These are phyloP conservation scores for Elaeidobius kamerunicus DNA, from an alignment of 2,888 invertebrate species.

Conservation along the genomic window DNA sequence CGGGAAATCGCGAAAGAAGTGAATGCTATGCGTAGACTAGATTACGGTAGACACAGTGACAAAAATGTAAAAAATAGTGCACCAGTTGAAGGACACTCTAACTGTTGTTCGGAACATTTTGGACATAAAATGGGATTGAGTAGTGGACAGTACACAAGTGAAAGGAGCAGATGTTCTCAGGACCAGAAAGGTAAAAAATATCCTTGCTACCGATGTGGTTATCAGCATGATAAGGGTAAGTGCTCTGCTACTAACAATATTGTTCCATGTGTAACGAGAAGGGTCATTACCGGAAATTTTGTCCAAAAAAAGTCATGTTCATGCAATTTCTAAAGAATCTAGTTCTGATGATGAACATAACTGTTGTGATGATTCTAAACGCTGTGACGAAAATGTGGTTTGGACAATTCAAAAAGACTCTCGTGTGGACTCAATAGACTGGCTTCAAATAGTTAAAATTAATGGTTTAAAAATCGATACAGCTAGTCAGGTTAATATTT, in stretches of 20 bases:
- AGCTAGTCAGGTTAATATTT: constrained; percentile 8
- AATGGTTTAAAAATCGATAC: constrained; percentile 5
- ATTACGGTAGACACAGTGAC: neutral
- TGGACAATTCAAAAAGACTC: constrained; percentile 1
- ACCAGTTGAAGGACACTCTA: no score
- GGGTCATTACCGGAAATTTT: constrained; percentile 12
- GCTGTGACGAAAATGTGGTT: neutral
- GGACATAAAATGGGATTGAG: neutral
- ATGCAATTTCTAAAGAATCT: no score
- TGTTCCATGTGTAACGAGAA: constrained; percentile 4
- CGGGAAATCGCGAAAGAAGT: constrained; percentile 2
- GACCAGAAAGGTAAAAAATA: neutral
- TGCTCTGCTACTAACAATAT: constrained; percentile 3
- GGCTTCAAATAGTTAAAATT: constrained; percentile 6
- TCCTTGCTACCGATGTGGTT: neutral
- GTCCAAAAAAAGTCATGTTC: neutral
- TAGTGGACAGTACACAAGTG: neutral
- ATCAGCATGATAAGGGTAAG: constrained; percentile 4
- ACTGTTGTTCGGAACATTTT: no score
- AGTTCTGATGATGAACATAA: no score
- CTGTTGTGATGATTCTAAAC: neutral
- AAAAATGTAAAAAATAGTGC: neutral
- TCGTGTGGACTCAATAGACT: constrained; percentile 1
- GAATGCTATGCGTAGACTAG: neutral
- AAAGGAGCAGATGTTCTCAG: neutral